phyloP scores from a whole-genome alignment of 2,888 invertebrate genomes.

The Aricia artaxerxes region DNA sequence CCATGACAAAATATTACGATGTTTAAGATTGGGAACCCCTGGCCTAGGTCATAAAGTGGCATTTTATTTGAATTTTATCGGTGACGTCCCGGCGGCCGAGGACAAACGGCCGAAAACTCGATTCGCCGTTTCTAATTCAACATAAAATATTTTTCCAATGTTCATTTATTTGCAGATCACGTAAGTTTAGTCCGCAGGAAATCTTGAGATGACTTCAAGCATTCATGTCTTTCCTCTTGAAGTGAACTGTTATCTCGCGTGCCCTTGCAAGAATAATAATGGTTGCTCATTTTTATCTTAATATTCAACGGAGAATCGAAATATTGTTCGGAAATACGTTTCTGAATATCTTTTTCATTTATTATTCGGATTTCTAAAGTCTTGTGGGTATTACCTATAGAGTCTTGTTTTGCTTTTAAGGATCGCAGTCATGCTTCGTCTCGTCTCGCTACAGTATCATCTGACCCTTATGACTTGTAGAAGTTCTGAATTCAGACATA shows the following conservation, averaged over 20 bases:
- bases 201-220: conserved; percentile 33
- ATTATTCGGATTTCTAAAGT: background rate
- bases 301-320: conserved; percentile 21
- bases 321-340: background rate
- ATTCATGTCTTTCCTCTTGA: conserved; percentile 33
- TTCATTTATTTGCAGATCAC: conserved; percentile 32
- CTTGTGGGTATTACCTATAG: background rate
- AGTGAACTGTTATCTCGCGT: conserved; percentile 32
- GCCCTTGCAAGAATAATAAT: conserved; percentile 33
- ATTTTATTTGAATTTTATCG: too few species aligned
- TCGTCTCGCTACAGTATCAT: too few species aligned
- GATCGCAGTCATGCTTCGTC: too few species aligned
- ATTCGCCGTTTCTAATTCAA: conserved; percentile 19
- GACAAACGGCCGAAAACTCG: background rate
- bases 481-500: too few species aligned
- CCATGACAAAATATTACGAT: too few species aligned
- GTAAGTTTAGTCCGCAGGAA: conserved; percentile 30
- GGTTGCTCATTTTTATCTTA: conserved; percentile 31
- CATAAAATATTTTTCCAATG: conserved; percentile 27
- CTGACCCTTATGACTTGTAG: too few species aligned
- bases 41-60: too few species aligned
- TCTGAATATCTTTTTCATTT: background rate
- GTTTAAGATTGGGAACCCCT: too few species aligned
- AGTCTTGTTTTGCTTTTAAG: background rate
- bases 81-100: too few species aligned